Conservation (phyloP, 2,113 vertebrate genomes). For the Pavo muticus region DNA sequence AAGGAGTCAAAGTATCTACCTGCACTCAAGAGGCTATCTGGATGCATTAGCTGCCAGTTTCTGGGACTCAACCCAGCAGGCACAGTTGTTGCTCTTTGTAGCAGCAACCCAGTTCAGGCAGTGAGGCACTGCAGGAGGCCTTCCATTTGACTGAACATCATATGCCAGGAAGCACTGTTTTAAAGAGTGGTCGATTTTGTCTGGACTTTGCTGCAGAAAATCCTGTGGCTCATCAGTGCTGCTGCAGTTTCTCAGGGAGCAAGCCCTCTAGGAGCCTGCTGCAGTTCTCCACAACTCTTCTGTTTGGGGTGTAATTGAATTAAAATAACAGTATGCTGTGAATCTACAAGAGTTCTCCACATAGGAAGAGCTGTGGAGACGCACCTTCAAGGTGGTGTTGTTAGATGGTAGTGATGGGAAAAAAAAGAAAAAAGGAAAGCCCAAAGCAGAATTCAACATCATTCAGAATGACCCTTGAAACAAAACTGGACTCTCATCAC, state of each 20-base stretch:
- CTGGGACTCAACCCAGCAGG: conserved; percentile 14
- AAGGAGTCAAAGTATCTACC: conserved; percentile 1
- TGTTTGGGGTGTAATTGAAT: conserved; percentile 6
- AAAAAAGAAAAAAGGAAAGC: neutral
- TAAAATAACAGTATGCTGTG: neutral
- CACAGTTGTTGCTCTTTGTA: conserved; percentile 12
- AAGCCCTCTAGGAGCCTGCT: neutral
- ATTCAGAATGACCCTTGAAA: conserved; percentile 28
- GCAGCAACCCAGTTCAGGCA: neutral
- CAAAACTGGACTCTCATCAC: neutral
- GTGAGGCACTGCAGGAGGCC: conserved; percentile 3
- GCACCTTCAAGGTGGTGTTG: neutral
- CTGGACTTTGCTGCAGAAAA: conserved; percentile 16
- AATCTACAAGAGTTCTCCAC: neutral
- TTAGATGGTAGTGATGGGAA: neutral
- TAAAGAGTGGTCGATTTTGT: conserved; percentile 18
- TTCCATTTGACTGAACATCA: conserved; percentile 36
- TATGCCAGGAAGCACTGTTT: conserved; percentile 10
- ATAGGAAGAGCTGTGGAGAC: neutral
- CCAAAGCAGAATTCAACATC: neutral
- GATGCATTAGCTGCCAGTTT: neutral
- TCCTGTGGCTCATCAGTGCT: neutral
- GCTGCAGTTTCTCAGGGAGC: neutral
- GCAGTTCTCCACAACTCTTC: neutral
- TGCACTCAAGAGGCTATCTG: neutral